Conservation (phyloP, 2,113 vertebrate genomes). For the Chroicocephalus ridibundus region DNA sequence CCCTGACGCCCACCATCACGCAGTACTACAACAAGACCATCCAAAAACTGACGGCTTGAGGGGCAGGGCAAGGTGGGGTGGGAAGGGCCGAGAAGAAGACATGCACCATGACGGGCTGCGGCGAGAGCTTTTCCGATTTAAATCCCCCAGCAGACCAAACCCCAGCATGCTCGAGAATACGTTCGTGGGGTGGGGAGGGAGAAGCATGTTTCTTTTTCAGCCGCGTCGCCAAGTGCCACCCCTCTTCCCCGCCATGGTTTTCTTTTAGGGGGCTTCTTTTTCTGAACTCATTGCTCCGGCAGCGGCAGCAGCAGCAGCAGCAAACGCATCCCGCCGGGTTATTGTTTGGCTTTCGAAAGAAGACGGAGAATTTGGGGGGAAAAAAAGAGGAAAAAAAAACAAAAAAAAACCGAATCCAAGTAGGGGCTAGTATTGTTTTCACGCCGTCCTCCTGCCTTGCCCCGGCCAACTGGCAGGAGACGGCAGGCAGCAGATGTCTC, state of each 20-base stretch:
- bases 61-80: conserved; percentile 33
- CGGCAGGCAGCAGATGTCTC: conserved; percentile 87
- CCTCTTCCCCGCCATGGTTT: conserved; percentile 46
- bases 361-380: conserved; percentile 28
- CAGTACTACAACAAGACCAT: conserved; percentile 99
- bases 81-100: conserved; percentile 52
- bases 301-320: conserved; percentile 51
- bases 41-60: conserved; percentile 94
- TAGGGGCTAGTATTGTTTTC: conserved; percentile 68
- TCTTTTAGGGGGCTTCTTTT: conserved; percentile 53
- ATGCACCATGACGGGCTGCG: not conserved
- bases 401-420: conserved; percentile 17
- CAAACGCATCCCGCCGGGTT: conserved; percentile 26
- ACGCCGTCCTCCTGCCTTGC: conserved; percentile 55
- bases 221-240: conserved; percentile 59
- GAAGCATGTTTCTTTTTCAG: conserved; percentile 76
- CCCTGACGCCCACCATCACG: conserved; percentile 91
- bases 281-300: conserved; percentile 32
- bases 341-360: conserved; percentile 66
- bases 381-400: not conserved
- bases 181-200: conserved; percentile 56
- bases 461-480: conserved; percentile 76
- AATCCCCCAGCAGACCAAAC: conserved; percentile 46
- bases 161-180: conserved; percentile 68
- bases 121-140: conserved; percentile 6